Evolutionary conservation across 2,888 invertebrate genomes (phyloP).

Genomic region (Thysanoteuthis rhombus): DNA sequence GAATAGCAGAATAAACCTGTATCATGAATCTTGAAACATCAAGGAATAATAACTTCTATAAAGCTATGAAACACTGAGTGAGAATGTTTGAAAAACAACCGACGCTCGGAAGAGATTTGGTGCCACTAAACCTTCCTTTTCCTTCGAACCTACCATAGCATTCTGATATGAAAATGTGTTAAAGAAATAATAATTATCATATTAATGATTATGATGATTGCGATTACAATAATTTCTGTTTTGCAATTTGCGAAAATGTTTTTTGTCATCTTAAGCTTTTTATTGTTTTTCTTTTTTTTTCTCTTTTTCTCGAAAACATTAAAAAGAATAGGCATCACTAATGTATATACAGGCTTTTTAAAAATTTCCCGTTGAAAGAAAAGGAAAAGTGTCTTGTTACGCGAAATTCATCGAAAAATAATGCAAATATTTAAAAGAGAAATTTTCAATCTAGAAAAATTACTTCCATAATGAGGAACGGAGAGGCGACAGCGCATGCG

Average conservation of each 20-base stretch:
- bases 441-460: background rate
- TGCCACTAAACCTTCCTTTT: no score
- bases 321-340: background rate
- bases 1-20: no score
- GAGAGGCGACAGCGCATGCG: background rate
- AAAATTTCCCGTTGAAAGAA: background rate
- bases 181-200: background rate
- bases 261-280: no score
- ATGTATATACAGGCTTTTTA: background rate
- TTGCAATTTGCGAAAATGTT: background rate
- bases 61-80: no score
- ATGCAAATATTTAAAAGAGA: background rate
- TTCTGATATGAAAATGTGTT: no score
- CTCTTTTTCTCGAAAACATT: background rate
- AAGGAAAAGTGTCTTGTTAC: background rate
- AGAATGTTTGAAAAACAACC: no score
- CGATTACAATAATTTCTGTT: background rate
- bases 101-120: no score
- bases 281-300: background rate
- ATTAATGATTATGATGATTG: background rate
- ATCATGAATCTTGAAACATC: no score
- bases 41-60: no score
- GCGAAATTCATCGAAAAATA: background rate
- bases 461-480: background rate
- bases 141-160: no score